phyloP scores from a whole-genome alignment of 2,888 invertebrate species.

The Sepiola atlantica region DNA sequence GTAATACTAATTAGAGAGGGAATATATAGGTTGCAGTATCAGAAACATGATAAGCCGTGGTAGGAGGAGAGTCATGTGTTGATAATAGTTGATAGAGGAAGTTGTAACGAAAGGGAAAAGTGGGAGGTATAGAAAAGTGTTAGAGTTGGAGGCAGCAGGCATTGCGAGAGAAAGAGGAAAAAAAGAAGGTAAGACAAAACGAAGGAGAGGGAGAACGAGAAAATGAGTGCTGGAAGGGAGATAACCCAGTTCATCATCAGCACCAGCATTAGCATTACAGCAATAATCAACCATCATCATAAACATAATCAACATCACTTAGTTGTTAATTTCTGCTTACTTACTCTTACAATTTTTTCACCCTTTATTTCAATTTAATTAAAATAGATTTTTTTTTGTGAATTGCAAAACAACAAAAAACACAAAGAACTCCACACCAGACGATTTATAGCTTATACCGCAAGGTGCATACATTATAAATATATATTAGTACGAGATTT shows the following conservation, averaged over 20 bases:
- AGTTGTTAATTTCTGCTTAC: background rate
- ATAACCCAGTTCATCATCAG: background rate
- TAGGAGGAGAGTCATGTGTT: slow-evolving; percentile 32
- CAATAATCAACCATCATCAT: background rate
- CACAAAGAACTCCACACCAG: background rate
- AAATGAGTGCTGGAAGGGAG: slow-evolving; percentile 5
- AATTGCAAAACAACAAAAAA: background rate
- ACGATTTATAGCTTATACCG: background rate
- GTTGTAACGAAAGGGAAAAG: background rate
- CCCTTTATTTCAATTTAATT: background rate
- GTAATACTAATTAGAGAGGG: background rate
- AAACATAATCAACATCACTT: background rate
- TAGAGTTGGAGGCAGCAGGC: background rate
- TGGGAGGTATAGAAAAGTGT: background rate
- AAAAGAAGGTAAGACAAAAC: background rate
- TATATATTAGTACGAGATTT: background rate
- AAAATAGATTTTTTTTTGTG: background rate
- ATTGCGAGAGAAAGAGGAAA: background rate
- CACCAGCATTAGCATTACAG: background rate
- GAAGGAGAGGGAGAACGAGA: background rate
- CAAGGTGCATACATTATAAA: background rate
- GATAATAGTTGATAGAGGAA: background rate
- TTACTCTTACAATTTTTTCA: background rate
- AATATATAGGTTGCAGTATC: background rate
- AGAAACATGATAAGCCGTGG: background rate